Evolutionary conservation across 1,140 invertebrate genomes (phyloP).

Genomic region (Nasonia longicornis): DNA sequence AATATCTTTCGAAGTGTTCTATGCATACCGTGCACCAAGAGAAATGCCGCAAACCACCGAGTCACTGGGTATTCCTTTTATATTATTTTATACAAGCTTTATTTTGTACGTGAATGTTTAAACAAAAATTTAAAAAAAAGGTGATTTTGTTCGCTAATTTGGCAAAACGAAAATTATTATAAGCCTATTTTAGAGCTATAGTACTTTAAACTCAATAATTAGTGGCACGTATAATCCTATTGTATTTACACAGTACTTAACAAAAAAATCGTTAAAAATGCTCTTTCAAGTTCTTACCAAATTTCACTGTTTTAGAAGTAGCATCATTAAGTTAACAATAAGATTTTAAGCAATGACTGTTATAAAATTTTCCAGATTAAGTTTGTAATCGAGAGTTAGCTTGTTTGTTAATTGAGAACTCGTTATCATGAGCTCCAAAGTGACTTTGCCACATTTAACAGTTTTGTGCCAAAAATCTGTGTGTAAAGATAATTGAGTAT

Average conservation of each 20-base stretch:
- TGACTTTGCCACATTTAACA: slow-evolving; percentile 24
- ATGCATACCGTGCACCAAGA: background rate
- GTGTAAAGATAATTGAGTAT: slow-evolving; percentile 23
- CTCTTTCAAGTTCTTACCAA: slow-evolving; percentile 36
- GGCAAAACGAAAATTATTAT: slow-evolving; percentile 34
- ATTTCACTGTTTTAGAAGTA: slow-evolving; percentile 23
- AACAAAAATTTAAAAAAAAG: slow-evolving; percentile 17
- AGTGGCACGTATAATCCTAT: slow-evolving; percentile 33
- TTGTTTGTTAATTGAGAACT: slow-evolving; percentile 37
- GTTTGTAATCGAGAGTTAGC: slow-evolving; percentile 24
- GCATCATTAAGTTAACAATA: slow-evolving; percentile 30
- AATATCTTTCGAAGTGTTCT: slow-evolving; percentile 10
- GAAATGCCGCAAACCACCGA: background rate
- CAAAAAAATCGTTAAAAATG: slow-evolving; percentile 22
- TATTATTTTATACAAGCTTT: background rate
- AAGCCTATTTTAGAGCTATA: slow-evolving; percentile 40
- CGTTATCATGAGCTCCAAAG: slow-evolving; percentile 30
- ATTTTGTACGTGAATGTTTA: slow-evolving; percentile 23
- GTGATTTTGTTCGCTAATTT: slow-evolving; percentile 3
- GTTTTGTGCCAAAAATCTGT: slow-evolving; percentile 40
- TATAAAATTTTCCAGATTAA: slow-evolving; percentile 33
- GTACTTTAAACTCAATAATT: slow-evolving; percentile 40
- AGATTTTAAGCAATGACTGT: slow-evolving; percentile 27
- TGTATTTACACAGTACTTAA: slow-evolving; percentile 46
- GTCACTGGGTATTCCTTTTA: slow-evolving; percentile 13